Conservation (phyloP, 92 coral and sea anemone genomes). For the Chrysogorgia sp. region DNA sequence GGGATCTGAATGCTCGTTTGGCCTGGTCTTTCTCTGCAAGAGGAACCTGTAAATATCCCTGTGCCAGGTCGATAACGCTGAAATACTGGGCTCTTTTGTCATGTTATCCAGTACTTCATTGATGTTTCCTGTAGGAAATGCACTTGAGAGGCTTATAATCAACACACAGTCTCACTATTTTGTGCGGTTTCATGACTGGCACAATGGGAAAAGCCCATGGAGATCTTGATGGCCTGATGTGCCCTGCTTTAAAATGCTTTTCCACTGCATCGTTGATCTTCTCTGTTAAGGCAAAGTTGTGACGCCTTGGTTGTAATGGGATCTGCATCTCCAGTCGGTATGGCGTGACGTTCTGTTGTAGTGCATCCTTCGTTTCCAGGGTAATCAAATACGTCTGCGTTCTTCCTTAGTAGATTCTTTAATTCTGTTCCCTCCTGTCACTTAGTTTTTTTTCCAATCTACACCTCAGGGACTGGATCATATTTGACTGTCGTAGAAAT, state of each 20-base stretch:
- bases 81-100: conserved; percentile 10
- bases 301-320: conserved; percentile 5
- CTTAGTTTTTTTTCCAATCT: not conserved
- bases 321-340: conserved; percentile 5
- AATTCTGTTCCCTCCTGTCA: not conserved
- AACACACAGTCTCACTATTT: not conserved
- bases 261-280: no score
- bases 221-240: no score
- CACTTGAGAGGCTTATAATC: not conserved
- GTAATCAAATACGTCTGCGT: not conserved
- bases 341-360: not conserved
- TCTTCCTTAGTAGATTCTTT: conserved; percentile 4
- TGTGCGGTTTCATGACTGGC: conserved; percentile 12
- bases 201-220: not conserved
- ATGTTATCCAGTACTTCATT: no score
- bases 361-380: conserved; percentile 11
- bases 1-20: no score
- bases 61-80: conserved; percentile 35
- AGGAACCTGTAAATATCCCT: conserved; percentile 42
- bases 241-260: no score
- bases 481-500: not conserved
- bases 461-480: not conserved
- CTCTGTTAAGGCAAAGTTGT: not conserved
- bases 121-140: not conserved
- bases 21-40: conserved; percentile 17